Conservation (phyloP, 2,888 invertebrate genomes). For the Heterodera filipjevi region DNA sequence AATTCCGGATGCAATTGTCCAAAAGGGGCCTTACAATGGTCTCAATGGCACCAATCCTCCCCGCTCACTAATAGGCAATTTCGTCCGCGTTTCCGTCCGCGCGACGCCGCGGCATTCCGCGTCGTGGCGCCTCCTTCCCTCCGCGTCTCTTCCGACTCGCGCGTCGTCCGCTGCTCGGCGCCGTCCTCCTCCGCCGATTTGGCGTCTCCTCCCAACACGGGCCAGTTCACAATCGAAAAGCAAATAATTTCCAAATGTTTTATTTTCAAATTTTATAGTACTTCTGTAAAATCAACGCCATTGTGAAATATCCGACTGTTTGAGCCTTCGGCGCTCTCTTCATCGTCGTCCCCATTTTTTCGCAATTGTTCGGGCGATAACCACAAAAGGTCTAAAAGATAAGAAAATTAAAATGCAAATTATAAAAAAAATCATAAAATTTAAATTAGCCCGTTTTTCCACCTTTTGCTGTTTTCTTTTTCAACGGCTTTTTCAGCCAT, state of each 20-base stretch:
- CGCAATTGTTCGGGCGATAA: conserved; percentile 39
- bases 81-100: conserved; percentile 39
- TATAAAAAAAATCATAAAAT: not conserved
- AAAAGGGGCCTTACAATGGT: conserved; percentile 43
- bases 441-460: not conserved
- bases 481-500: not conserved
- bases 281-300: conserved; percentile 51
- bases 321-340: conserved; percentile 9
- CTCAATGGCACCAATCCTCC: conserved; percentile 46
- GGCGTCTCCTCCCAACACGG: conserved; percentile 47
- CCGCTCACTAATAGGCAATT: conserved; percentile 52
- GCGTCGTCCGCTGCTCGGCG: not conserved
- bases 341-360: conserved; percentile 24
- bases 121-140: not conserved
- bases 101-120: not conserved
- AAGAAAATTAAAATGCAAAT: not conserved
- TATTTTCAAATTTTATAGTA: conserved; percentile 30
- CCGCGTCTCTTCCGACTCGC: not conserved
- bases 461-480: not conserved
- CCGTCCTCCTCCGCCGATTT: not conserved
- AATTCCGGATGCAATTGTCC: conserved; percentile 41
- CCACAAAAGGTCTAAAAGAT: conserved; percentile 40
- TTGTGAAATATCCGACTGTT: conserved; percentile 36
- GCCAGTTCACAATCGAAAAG: conserved; percentile 43
- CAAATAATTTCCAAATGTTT: not conserved